Percentiles rank a stretch among this genome's conserved stretches.
Evolutionary conservation across 2,888 invertebrate genomes (phyloP).

Genomic region (Drosophila meridiana): DNA sequence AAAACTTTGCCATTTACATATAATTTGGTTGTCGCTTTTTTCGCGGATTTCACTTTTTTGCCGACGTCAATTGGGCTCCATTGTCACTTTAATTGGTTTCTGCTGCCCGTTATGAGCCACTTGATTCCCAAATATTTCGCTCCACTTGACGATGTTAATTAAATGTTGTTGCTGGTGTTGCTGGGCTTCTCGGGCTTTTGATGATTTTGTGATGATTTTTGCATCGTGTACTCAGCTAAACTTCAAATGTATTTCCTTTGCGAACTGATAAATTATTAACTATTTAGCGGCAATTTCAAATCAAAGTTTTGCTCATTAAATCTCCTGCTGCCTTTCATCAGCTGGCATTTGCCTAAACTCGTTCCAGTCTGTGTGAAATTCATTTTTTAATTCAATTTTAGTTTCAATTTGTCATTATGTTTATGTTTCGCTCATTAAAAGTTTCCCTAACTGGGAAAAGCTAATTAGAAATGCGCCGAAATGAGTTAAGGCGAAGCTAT

Average conservation of each 20-base stretch:
- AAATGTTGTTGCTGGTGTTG: not conserved
- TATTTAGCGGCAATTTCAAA: not conserved
- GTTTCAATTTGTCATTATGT: slow-evolving; percentile 48
- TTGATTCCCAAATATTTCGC: not conserved
- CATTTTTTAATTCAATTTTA: slow-evolving; percentile 48
- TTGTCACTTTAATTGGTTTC: slow-evolving; percentile 11
- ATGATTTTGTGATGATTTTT: slow-evolving; percentile 7
- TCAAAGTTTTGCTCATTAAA: not conserved
- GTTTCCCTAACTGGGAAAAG: slow-evolving; percentile 6
- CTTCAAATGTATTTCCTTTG: not conserved
- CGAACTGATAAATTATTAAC: slow-evolving; percentile 1
- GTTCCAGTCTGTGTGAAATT: slow-evolving; percentile 32
- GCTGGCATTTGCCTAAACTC: slow-evolving; percentile 9
- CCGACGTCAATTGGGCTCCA: slow-evolving; percentile 3
- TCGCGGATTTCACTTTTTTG: not conserved
- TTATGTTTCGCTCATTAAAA: slow-evolving; percentile 18
- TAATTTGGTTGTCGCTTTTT: slow-evolving; percentile 1
- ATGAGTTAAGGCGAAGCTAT: not conserved
- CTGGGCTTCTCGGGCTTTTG: not conserved
- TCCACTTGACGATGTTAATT: slow-evolving; percentile 1
- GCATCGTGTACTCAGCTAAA: not conserved
- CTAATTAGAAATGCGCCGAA: not conserved
- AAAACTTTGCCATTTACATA: slow-evolving; percentile 7
- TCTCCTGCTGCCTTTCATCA: not conserved
- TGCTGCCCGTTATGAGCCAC: not conserved